phyloP scores from a whole-genome alignment of 1,140 invertebrate genomes.

The Stegodyphus mimosarum region DNA sequence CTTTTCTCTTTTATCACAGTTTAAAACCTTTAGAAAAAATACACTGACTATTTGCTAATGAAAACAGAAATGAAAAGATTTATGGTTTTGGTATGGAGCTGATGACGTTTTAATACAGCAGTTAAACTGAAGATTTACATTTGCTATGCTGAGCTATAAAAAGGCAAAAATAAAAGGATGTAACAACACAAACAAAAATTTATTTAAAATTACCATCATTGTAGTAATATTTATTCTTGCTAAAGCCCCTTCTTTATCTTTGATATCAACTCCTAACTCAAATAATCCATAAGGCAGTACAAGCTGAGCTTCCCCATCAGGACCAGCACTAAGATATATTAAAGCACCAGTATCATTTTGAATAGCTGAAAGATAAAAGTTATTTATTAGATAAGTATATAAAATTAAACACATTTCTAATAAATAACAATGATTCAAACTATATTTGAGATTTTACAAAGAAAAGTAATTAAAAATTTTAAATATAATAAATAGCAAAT shows the following conservation, averaged over 20 bases:
- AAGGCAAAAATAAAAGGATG: too few species aligned
- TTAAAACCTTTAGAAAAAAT: not conserved
- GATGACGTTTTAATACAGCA: too few species aligned
- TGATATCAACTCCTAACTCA: constrained; percentile 64
- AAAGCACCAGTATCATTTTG: constrained; percentile 61
- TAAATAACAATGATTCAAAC: not conserved
- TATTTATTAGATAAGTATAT: not conserved
- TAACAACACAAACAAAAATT: not conserved
- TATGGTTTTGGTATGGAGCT: too few species aligned
- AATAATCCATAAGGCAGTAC: constrained; percentile 64
- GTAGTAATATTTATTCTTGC: constrained; percentile 63
- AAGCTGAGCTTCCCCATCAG: constrained; percentile 61
- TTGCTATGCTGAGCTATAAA: too few species aligned
- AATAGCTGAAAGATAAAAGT: constrained; percentile 50
- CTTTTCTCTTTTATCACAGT: not conserved
- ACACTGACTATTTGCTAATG: not conserved
- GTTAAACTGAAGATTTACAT: too few species aligned
- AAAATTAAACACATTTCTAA: not conserved
- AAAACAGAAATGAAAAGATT: too few species aligned
- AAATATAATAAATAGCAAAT: too few species aligned
- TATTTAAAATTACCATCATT: constrained; percentile 49
- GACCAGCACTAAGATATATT: constrained; percentile 64
- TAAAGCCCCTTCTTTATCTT: constrained; percentile 65
- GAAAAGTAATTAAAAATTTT: too few species aligned
- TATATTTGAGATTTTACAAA: too few species aligned